Conservation (phyloP, 2,888 invertebrate species). For the Rugalucina vietnamica region DNA sequence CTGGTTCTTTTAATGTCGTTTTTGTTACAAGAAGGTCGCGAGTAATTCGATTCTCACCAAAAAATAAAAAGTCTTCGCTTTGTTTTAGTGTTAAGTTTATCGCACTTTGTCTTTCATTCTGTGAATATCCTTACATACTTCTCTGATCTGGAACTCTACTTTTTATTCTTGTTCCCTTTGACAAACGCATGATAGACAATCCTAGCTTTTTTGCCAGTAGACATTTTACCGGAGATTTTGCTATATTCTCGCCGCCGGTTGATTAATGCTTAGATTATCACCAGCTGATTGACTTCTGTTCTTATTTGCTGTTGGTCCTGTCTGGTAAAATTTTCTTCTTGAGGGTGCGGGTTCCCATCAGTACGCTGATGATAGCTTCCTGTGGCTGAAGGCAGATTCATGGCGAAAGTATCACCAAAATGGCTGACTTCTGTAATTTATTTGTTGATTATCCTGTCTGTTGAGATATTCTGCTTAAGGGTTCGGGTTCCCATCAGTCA, state of each 20-base stretch:
- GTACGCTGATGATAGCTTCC: too few species aligned
- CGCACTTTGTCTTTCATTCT: conserved; percentile 19
- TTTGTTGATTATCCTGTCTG: too few species aligned
- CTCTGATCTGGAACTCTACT: conserved; percentile 12
- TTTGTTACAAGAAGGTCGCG: conserved; percentile 34
- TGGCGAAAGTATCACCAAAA: conserved; percentile 19
- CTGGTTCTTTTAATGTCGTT: conserved; percentile 32
- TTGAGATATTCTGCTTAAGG: too few species aligned
- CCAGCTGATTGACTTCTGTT: too few species aligned
- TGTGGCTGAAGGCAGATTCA: not conserved
- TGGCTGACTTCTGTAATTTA: conserved; percentile 20
- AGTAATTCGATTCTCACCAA: conserved; percentile 27
- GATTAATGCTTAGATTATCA: too few species aligned
- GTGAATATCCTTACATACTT: conserved; percentile 21
- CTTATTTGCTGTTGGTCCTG: too few species aligned
- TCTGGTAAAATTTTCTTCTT: too few species aligned
- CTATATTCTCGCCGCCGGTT: too few species aligned
- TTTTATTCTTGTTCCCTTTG: conserved; percentile 10
- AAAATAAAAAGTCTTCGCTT: conserved; percentile 24
- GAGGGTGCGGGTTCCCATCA: too few species aligned
- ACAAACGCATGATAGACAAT: conserved; percentile 15
- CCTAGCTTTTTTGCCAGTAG: conserved; percentile 32
- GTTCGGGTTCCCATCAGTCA: too few species aligned
- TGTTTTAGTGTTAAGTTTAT: not conserved
- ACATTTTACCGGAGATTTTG: too few species aligned